Percentiles rank a stretch among this genome's conserved stretches.
phyloP scores from a whole-genome alignment of 2,888 invertebrate species.

The Brenthis daphne region DNA sequence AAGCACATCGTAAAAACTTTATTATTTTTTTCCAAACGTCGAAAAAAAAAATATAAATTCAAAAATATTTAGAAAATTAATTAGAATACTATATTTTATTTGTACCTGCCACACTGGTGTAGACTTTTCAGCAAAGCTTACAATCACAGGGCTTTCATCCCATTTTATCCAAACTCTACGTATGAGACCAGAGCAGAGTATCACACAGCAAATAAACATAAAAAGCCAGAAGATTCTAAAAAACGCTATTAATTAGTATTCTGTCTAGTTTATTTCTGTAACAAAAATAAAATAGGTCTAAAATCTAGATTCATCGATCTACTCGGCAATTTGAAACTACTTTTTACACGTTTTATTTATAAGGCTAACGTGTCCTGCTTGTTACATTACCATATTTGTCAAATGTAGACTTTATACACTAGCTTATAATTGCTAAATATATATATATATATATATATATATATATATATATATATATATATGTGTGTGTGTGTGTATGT shows the following conservation, averaged over 20 bases:
- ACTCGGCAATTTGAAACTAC: neutral
- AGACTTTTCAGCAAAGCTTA: constrained; percentile 88
- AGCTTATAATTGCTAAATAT: neutral
- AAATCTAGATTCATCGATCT: constrained; percentile 5
- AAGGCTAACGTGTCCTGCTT: neutral
- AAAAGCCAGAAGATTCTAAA: constrained; percentile 85
- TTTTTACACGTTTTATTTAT: constrained; percentile 6
- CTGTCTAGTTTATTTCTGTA: neutral
- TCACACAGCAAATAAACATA: constrained; percentile 82
- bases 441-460: neutral
- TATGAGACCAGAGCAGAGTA: constrained; percentile 83
- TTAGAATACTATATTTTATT: no score
- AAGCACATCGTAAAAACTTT: no score
- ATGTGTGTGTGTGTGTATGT: no score
- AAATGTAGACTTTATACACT: neutral
- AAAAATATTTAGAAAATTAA: neutral
- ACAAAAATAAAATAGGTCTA: neutral
- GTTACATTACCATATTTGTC: neutral
- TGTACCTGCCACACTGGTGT: constrained; percentile 85
- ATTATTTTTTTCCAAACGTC: no score
- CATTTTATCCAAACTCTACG: constrained; percentile 86
- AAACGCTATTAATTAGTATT: constrained; percentile 31
- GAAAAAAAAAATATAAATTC: no score
- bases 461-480: no score
- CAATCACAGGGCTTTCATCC: constrained; percentile 87